A percentile compares a stretch with the other conserved stretches of the same genome.
Evolutionary conservation across 2,797 vertebrate genomes (phyloP).

Genomic region (Macropodus opercularis): DNA sequence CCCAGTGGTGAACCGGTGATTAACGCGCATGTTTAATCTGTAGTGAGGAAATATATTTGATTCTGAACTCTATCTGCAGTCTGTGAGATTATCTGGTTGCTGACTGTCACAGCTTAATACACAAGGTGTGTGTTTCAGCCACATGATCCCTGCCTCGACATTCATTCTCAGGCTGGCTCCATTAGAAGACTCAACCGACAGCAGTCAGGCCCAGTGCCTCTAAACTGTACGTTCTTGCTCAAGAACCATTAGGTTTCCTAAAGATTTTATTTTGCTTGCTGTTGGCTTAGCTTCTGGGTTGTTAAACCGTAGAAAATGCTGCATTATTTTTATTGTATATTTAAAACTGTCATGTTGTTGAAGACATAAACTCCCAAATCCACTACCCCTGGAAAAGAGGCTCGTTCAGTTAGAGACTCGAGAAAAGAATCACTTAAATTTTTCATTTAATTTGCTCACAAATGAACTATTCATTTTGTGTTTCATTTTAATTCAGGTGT

Average conservation of each 20-base stretch:
- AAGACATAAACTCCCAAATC: too few species aligned
- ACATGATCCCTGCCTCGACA: slow-evolving; percentile 17
- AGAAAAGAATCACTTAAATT: too few species aligned
- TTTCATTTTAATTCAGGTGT: too few species aligned
- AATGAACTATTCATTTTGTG: too few species aligned
- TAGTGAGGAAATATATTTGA: background rate
- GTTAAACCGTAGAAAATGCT: too few species aligned
- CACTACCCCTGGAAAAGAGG: too few species aligned
- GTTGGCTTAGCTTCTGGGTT: too few species aligned
- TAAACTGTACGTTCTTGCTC: background rate
- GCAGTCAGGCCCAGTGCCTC: background rate
- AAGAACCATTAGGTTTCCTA: background rate
- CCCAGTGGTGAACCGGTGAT: slow-evolving; percentile 28
- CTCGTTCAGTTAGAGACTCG: too few species aligned
- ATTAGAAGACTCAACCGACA: slow-evolving; percentile 2
- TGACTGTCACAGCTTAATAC: slow-evolving; percentile 3
- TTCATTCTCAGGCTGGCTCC: slow-evolving; percentile 12
- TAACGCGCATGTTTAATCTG: background rate
- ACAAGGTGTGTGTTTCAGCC: slow-evolving; percentile 9
- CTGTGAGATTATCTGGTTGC: slow-evolving; percentile 14
- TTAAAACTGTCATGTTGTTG: too few species aligned
- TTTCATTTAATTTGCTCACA: too few species aligned
- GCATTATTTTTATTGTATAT: too few species aligned
- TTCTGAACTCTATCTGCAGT: background rate
- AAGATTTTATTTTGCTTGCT: background rate